A percentile compares a stretch with the other conserved stretches of the same genome.
Conservation (phyloP, 2,113 vertebrate genomes). For the Micronisus gabar region DNA sequence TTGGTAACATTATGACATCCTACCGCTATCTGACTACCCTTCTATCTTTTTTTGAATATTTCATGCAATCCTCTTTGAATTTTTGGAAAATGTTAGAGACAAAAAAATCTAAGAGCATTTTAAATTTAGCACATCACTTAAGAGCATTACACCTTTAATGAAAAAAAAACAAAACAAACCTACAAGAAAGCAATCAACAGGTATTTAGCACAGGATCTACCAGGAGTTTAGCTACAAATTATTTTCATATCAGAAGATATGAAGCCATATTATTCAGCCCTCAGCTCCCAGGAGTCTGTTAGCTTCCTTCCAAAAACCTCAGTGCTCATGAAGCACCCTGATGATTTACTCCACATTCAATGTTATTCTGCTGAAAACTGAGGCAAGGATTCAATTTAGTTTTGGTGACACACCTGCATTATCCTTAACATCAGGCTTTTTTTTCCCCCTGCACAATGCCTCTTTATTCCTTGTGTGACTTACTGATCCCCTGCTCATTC, state of each 20-base stretch:
- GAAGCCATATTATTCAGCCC: neutral
- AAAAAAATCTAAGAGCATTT: neutral
- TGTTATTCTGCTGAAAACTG: neutral
- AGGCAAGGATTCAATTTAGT: neutral
- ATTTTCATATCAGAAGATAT: neutral
- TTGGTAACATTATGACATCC: neutral
- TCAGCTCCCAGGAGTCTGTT: neutral
- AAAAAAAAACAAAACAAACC: neutral
- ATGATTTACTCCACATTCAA: neutral
- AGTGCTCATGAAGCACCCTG: neutral
- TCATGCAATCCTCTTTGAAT: neutral
- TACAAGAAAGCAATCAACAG: neutral
- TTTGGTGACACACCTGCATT: neutral
- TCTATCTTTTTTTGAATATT: neutral
- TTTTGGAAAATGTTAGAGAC: neutral
- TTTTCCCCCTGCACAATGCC: neutral
- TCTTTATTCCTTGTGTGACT: neutral
- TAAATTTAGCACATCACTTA: neutral
- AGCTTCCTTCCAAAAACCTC: neutral
- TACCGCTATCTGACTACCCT: neutral
- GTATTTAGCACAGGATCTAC: neutral
- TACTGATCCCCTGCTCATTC: neutral
- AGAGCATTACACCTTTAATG: neutral
- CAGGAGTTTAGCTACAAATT: neutral
- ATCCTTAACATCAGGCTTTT: neutral